phyloP scores from a whole-genome alignment of 1,140 invertebrate species.

The Thrips palmi region DNA sequence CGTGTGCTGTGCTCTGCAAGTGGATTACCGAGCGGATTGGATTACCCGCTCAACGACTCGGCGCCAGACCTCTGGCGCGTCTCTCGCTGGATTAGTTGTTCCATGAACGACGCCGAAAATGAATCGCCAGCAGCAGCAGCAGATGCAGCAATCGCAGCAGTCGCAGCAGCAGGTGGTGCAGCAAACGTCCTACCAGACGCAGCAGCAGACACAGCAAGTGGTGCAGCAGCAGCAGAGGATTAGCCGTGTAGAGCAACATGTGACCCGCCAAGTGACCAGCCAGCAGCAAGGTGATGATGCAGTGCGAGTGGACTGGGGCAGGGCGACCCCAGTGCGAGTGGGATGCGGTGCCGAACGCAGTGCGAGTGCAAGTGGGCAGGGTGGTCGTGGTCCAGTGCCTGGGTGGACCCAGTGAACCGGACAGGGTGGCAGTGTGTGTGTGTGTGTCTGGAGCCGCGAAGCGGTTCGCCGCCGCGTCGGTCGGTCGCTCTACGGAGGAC shows the following conservation, averaged over 20 bases:
- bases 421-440: too few species aligned
- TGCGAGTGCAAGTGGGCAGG: too few species aligned
- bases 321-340: not conserved
- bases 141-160: conserved; percentile 23
- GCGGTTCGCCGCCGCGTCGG: too few species aligned
- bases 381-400: too few species aligned
- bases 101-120: conserved; percentile 21
- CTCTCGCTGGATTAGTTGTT: too few species aligned
- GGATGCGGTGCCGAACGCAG: too few species aligned
- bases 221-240: conserved; percentile 41
- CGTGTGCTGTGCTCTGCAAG: too few species aligned
- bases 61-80: conserved; percentile 12
- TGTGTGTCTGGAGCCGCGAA: too few species aligned
- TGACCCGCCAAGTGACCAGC: conserved; percentile 54
- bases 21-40: too few species aligned
- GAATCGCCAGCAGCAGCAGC: conserved; percentile 35
- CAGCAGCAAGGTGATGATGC: conserved; percentile 29
- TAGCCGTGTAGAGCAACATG: conserved; percentile 50
- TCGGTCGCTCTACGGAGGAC: too few species aligned
- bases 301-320: not conserved
- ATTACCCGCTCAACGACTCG: conserved; percentile 9
- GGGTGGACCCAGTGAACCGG: too few species aligned
- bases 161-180: conserved; percentile 20
- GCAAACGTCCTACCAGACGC: too few species aligned
- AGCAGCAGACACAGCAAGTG: conserved; percentile 24